Evolutionary conservation across 2,888 invertebrate species (phyloP), one percentile per base, ranked within the genome.

Genomic region (Rotaria socialis): DNA sequence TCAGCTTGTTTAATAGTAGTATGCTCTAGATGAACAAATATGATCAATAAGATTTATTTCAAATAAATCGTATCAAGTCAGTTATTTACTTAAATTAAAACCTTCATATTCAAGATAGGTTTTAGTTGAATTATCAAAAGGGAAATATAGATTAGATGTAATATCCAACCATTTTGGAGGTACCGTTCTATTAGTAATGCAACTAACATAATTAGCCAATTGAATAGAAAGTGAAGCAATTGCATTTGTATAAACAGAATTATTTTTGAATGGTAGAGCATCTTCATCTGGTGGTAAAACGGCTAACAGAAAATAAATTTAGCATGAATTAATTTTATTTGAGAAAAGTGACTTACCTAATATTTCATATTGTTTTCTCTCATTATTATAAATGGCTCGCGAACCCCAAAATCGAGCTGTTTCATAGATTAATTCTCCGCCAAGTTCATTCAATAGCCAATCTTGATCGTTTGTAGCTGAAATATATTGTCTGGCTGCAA

Each of bases 211-310:
- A 85, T 58, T 50, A 56, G 86, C 86, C 24, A 86, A 43, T 27
- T 35, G 22, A 27, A 88, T 85, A 80, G 89, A 89, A 10, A 89
- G 87, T 58, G 88, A 87, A 0, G 90, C 90, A 0, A 89, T 87
- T 84, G 85, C 86, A 87, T 91, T 91, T 6, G 90, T 91, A 87
- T 89, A 91, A 50, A 87, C 90, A 16, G 91, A 91, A 88, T 91
- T 90, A 87, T 90, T 89, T 5, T 90, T 89, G 7, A 24, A 58
- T 19, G 88, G 88, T 56, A 85, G 88, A 86, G 90, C 88, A 86
- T 88, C 89, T 88, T 90, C 90, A 87, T 90, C 90, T 19, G 91
- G 90, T 19, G 90, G 90, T 89, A 90, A 89, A 22, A 91, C 90
- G 87, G 88, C 91, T 91, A 87, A 19, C 87, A 85, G 0, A 60